Evolutionary conservation across 2,888 invertebrate species (phyloP).

Genomic region (Lordiphosa fenestrarum): DNA sequence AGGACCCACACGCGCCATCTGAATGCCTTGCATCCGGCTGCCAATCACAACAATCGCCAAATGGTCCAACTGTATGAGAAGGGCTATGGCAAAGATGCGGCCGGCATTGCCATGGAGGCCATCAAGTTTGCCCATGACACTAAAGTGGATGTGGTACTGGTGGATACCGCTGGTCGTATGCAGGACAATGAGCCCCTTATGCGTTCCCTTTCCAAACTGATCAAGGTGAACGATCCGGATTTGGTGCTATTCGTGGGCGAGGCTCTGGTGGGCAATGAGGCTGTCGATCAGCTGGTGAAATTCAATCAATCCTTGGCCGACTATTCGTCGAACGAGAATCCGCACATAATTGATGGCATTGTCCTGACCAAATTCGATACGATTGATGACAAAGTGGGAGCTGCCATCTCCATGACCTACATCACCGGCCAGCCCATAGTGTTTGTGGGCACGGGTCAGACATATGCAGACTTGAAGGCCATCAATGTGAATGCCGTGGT

Average conservation of each 20-base stretch:
- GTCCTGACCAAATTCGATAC: constrained; percentile 99
- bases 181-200: constrained; percentile 99
- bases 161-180: constrained; percentile 99
- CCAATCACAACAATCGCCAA: constrained; percentile 84
- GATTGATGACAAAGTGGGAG: constrained; percentile 99
- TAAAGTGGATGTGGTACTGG: constrained; percentile 93
- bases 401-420: constrained; percentile 99
- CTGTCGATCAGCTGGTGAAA: constrained; percentile 99
- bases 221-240: constrained; percentile 98
- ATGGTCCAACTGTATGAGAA: constrained; percentile 99
- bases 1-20: constrained; percentile 96
- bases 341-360: constrained; percentile 98
- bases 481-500: constrained; percentile 98
- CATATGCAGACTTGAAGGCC: constrained; percentile 98
- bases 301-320: constrained; percentile 99
- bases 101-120: constrained; percentile 98
- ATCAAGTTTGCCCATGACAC: constrained; percentile 92
- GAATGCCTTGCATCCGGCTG: constrained; percentile 94
- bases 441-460: constrained; percentile 97
- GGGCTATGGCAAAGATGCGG: constrained; percentile 98
- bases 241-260: constrained; percentile 99
- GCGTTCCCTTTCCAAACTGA: constrained; percentile 98
- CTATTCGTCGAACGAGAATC: constrained; percentile 87
- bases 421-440: constrained; percentile 99
- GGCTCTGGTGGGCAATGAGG: constrained; percentile 99